A percentile compares a stretch with the other conserved stretches of the same genome.
Conservation (phyloP, 2,797 vertebrate genomes). For the Fundulus diaphanus region DNA sequence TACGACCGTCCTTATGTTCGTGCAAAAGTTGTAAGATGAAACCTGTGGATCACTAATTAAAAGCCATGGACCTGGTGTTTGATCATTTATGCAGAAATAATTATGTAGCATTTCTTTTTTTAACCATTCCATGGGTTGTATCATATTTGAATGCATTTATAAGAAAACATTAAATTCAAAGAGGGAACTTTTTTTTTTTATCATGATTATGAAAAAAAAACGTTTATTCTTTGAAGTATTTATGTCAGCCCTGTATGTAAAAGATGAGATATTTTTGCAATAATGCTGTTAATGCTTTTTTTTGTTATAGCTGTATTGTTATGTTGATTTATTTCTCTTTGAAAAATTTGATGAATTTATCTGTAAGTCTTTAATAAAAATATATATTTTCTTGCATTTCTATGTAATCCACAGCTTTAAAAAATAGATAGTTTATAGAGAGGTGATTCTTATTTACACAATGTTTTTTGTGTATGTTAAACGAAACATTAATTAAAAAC, state of each 20-base stretch:
- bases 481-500: not conserved
- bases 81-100: not conserved
- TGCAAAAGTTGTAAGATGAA: not conserved
- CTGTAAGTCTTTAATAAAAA: constrained; percentile 24
- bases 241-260: not conserved
- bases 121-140: not conserved
- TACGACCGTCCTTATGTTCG: not conserved
- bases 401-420: constrained; percentile 24
- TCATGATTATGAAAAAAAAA: not conserved
- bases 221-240: not conserved
- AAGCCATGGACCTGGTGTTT: not conserved
- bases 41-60: not conserved
- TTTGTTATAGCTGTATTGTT: constrained; percentile 31
- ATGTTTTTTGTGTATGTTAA: constrained; percentile 27
- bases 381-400: not conserved
- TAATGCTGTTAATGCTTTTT: constrained; percentile 16
- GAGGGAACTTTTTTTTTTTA: not conserved
- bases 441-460: constrained; percentile 19
- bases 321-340: constrained; percentile 21
- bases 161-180: not conserved
- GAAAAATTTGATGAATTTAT: not conserved
- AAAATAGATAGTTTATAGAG: too few species aligned
- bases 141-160: not conserved
- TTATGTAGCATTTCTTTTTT: not conserved
- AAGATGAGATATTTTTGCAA: not conserved